These are phyloP conservation scores for Pelusios castaneus DNA, from an alignment of 2,113 vertebrate species.

Conservation along the genomic window DNA sequence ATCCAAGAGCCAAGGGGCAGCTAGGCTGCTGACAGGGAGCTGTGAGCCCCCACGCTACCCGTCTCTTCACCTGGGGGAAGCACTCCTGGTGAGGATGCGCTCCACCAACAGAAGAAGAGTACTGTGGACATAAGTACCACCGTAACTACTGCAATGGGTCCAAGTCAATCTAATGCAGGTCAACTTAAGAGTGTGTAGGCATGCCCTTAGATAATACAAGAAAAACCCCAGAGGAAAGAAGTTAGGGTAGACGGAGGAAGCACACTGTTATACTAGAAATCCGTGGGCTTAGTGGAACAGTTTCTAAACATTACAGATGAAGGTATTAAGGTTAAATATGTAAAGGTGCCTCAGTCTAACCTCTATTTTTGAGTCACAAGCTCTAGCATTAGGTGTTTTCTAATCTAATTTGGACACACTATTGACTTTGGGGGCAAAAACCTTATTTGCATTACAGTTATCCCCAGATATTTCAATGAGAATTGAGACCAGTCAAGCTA, in stretches of 20 bases:
- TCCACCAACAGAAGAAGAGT: too few species aligned
- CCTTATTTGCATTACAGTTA: neutral
- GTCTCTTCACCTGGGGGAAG: too few species aligned
- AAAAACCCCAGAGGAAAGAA: neutral
- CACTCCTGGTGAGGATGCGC: too few species aligned
- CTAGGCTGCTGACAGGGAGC: too few species aligned
- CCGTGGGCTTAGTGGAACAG: neutral
- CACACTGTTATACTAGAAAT: neutral
- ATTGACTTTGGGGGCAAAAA: neutral
- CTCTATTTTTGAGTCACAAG: neutral
- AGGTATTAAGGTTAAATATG: neutral
- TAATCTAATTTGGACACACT: neutral
- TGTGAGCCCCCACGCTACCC: too few species aligned
- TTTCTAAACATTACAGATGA: neutral
- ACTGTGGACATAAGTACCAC: too few species aligned
- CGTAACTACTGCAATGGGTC: too few species aligned
- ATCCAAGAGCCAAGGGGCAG: too few species aligned
- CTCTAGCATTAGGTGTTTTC: neutral
- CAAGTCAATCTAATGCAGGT: too few species aligned
- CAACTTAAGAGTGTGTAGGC: too few species aligned
- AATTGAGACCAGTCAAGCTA: neutral
- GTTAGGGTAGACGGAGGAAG: neutral
- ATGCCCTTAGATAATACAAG: neutral
- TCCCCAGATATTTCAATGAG: neutral
- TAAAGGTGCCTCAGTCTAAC: neutral